Evolutionary conservation across 23 tunicate genomes (phyloP), one percentile per base, ranked within the genome.

Genomic region (Pegea sp.): DNA sequence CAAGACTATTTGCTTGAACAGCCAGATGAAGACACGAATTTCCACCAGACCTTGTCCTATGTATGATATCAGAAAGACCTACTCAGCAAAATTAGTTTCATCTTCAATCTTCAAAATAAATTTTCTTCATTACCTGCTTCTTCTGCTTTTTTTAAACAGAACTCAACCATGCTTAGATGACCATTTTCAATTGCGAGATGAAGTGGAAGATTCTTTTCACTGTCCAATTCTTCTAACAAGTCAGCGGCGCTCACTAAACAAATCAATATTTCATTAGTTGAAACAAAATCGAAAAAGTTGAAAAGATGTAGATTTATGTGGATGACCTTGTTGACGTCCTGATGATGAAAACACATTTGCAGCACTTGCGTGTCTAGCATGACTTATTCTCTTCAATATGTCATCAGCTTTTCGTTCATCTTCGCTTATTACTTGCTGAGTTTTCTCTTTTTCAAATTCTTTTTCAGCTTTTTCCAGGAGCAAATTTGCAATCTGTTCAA

Each of bases 151-250:
- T 73, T 65, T 29, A 84, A 60, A 42, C 95, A 84, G 32, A 84
- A 84, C 60, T 68, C 60, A 18, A 63, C 84, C 34, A 84, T 48
- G 0, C 58, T 46, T n/a, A 73, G 56, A 53, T 84, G 81, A 1
- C 81, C 95, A 49, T 84, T 84, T 64, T 84, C 95, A 19, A 84
- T 68, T 8, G 95, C 70, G 0, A 73, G 70, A 58, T 84, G 95
- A 13, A 84, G 58, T 0, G 95, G 95, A 30, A 84, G 76, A 58
- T 74, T 84, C 44, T 84, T 84, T 18, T 84, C 95, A 3, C 75
- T 77, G 57, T 84, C 95, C 16, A 64, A 61, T 56, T 84, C 95
- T 43, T 73, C 65, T 38, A 84, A 64, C 19, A 84, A 49, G 22
- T 74, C 84, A n/a, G 84, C 72, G 1, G 81, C 34, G 20, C 95